Conservation (phyloP, 2,113 vertebrate genomes). For the Cynopterus brachyotis region DNA sequence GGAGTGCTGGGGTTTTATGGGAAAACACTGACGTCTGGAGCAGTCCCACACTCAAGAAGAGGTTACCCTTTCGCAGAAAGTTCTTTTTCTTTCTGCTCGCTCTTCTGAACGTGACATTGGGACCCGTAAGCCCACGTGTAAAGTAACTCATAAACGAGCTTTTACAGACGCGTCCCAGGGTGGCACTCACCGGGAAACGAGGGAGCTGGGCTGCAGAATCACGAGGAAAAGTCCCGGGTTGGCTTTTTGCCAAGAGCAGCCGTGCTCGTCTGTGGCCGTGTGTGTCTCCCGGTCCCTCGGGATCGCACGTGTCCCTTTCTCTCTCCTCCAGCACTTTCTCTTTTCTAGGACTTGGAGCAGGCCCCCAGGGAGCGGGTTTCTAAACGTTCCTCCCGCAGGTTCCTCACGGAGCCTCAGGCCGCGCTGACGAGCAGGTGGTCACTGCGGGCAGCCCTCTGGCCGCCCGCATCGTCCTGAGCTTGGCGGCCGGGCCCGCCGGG, state of each 20-base stretch:
- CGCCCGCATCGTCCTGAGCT: too few relatives aligned
- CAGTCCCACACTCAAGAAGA: not conserved
- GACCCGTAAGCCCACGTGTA: not conserved
- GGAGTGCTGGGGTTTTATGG: not conserved
- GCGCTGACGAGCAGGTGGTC: too few relatives aligned
- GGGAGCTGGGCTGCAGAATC: accelerated
- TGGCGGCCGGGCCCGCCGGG: too few relatives aligned
- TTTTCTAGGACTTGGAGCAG: not conserved
- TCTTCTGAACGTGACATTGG: not conserved
- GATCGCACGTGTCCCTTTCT: too few relatives aligned
- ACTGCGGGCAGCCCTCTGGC: too few relatives aligned
- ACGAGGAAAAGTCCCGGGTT: not conserved
- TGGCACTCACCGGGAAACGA: accelerated
- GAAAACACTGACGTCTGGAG: not conserved
- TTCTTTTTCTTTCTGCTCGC: too few relatives aligned
- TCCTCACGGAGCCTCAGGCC: not conserved
- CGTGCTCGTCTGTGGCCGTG: accelerated
- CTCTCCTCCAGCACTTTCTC: not conserved
- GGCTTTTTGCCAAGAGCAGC: not conserved
- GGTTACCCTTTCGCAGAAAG: too few relatives aligned
- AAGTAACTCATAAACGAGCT: not conserved
- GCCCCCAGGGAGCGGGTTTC: not conserved
- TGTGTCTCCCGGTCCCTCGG: accelerated
- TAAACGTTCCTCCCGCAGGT: not conserved
- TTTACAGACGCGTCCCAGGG: accelerated